These are phyloP conservation scores for Heteropelma amictum DNA, from an alignment of 2,888 invertebrate species.

Conservation along the genomic window DNA sequence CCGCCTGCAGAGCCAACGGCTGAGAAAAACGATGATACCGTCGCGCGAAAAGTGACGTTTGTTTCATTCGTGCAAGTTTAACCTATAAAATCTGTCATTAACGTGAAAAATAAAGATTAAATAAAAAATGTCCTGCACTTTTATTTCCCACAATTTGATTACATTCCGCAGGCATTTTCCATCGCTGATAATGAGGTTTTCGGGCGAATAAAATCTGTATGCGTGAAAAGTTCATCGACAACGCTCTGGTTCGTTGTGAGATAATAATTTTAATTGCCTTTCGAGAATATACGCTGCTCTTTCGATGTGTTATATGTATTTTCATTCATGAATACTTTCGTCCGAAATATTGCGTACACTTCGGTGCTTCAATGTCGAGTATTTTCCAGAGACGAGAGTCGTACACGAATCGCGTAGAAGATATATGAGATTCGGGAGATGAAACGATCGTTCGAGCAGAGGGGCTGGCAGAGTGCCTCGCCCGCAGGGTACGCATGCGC, in stretches of 20 bases:
- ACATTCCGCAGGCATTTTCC: too few species aligned
- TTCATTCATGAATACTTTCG: not conserved
- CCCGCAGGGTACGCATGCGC: constrained; percentile 49
- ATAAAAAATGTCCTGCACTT: too few species aligned
- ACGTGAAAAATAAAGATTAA: too few species aligned
- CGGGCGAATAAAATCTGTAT: too few species aligned
- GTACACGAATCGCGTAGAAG: constrained; percentile 23
- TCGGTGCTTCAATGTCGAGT: not conserved
- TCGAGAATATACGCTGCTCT: not conserved
- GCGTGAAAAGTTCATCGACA: too few species aligned
- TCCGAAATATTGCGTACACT: not conserved
- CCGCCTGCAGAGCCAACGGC: constrained; percentile 29
- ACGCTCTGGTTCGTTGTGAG: not conserved
- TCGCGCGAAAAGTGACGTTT: too few species aligned
- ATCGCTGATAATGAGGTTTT: too few species aligned
- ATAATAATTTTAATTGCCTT: not conserved
- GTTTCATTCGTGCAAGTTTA: too few species aligned
- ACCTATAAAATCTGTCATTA: too few species aligned
- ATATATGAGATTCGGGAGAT: constrained; percentile 13
- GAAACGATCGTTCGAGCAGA: constrained; percentile 40
- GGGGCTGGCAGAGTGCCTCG: constrained; percentile 12
- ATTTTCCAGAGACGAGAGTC: constrained; percentile 5
- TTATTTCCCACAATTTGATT: too few species aligned
- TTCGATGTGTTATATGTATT: not conserved
- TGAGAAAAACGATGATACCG: constrained; percentile 13